Conservation (phyloP, 2,113 vertebrate species). For the Sylvilagus bachmani region DNA sequence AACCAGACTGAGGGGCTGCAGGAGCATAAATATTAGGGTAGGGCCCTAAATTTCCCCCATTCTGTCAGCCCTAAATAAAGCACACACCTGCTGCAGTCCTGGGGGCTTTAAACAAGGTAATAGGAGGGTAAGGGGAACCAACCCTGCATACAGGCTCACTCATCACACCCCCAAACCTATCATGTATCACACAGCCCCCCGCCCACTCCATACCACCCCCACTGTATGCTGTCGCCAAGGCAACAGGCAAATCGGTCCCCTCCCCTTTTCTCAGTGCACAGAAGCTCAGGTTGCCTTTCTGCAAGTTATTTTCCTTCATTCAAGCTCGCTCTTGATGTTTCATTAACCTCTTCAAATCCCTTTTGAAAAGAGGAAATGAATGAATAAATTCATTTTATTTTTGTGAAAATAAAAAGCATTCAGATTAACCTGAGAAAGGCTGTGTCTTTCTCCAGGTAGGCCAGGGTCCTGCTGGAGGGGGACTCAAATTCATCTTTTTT, state of each 20-base stretch:
- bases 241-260: not conserved
- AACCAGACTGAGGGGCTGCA: not conserved
- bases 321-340: not conserved
- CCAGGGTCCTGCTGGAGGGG: not conserved
- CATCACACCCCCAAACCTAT: not conserved
- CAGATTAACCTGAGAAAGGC: not conserved
- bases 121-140: not conserved
- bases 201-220: not conserved
- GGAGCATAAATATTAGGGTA: not conserved
- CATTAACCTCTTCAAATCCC: constrained; percentile 1
- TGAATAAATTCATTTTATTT: constrained; percentile 47
- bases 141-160: not conserved
- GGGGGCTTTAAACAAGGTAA: not conserved
- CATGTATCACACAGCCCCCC: not conserved
- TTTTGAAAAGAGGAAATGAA: constrained; percentile 13
- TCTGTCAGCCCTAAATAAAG: not conserved
- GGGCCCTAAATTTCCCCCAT: not conserved
- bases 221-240: not conserved
- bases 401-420: constrained; percentile 30
- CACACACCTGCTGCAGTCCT: not conserved
- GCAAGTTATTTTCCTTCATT: not conserved
- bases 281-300: not conserved
- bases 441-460: not conserved
- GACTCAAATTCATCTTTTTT: not conserved
- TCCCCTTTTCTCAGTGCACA: not conserved